A percentile compares a stretch with the other conserved stretches of the same genome.
These are phyloP conservation scores for Rhinolophus ferrumequinum DNA, from an alignment of 2,113 vertebrate species.

Conservation along the genomic window DNA sequence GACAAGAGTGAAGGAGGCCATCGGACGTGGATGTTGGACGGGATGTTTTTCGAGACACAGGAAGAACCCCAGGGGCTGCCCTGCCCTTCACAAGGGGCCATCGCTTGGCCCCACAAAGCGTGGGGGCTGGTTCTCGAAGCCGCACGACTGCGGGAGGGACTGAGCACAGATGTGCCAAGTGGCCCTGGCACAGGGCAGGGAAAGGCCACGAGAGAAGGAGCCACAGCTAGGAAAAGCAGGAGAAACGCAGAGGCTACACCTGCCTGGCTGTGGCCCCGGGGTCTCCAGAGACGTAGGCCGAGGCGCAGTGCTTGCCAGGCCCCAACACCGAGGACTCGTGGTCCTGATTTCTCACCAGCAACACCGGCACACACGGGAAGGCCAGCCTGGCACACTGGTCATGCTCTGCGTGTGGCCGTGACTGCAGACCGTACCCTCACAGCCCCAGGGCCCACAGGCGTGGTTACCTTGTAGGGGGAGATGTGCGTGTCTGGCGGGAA, in stretches of 20 bases:
- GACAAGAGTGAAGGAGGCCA: not conserved
- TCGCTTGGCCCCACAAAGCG: no score
- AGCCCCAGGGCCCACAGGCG: not conserved
- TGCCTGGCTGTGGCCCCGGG: no score
- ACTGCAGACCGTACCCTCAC: no score
- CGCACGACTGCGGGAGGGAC: not conserved
- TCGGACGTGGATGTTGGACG: not conserved
- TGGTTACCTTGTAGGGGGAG: conserved; percentile 96
- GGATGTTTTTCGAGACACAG: not conserved
- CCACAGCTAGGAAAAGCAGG: no score
- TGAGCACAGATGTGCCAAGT: not conserved
- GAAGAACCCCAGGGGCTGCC: not conserved
- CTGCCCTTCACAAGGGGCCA: not conserved
- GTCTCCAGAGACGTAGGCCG: no score
- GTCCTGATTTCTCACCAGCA: not conserved
- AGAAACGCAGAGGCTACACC: no score
- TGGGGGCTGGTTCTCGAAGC: no score
- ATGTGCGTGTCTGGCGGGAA: conserved; percentile 99
- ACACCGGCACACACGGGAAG: fast-evolving
- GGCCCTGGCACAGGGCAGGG: not conserved
- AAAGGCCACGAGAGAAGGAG: no score
- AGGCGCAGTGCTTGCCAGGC: not conserved
- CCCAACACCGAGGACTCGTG: not conserved
- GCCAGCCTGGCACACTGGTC: fast-evolving
- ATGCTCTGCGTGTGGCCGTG: fast-evolving